Percentiles rank a stretch among this genome's conserved stretches.
Evolutionary conservation across 2,888 invertebrate genomes (phyloP).

Genomic region (Meandrusa payeni): DNA sequence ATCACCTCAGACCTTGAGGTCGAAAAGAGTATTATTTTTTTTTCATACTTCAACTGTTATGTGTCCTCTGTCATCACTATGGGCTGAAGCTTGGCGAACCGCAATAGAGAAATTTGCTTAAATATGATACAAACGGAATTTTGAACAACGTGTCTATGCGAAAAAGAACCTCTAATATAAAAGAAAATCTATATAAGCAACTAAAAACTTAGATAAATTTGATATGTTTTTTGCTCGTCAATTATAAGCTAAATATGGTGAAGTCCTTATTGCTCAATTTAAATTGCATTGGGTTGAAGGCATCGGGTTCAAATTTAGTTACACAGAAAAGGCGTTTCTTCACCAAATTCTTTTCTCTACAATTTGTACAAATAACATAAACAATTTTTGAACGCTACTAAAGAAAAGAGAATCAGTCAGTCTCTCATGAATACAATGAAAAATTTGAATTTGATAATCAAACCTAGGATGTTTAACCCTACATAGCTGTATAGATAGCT

Average conservation of each 20-base stretch:
- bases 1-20: no score
- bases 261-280: slow-evolving; percentile 35
- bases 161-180: slow-evolving; percentile 69
- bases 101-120: slow-evolving; percentile 24
- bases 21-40: no score
- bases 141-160: slow-evolving; percentile 71
- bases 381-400: slow-evolving; percentile 74
- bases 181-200: slow-evolving; percentile 37
- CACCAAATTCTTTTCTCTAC: slow-evolving; percentile 40
- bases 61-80: slow-evolving; percentile 37
- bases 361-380: slow-evolving; percentile 58
- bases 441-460: slow-evolving; percentile 42
- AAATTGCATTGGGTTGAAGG: slow-evolving; percentile 15
- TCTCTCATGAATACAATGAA: slow-evolving; percentile 67
- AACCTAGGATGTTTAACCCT: slow-evolving; percentile 59
- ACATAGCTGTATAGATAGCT: slow-evolving; percentile 45
- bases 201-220: slow-evolving; percentile 52
- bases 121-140: slow-evolving; percentile 53
- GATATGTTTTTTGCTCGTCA: slow-evolving; percentile 71
- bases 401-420: slow-evolving; percentile 70
- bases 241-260: slow-evolving; percentile 43
- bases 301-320: slow-evolving; percentile 12
- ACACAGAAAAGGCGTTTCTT: slow-evolving; percentile 20
- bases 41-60: slow-evolving; percentile 45
- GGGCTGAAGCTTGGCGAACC: slow-evolving; percentile 49